Evolutionary conservation across 2,888 invertebrate species (phyloP), one percentile per base, ranked within the genome.

Genomic region (Drosophila flavopinicola): DNA sequence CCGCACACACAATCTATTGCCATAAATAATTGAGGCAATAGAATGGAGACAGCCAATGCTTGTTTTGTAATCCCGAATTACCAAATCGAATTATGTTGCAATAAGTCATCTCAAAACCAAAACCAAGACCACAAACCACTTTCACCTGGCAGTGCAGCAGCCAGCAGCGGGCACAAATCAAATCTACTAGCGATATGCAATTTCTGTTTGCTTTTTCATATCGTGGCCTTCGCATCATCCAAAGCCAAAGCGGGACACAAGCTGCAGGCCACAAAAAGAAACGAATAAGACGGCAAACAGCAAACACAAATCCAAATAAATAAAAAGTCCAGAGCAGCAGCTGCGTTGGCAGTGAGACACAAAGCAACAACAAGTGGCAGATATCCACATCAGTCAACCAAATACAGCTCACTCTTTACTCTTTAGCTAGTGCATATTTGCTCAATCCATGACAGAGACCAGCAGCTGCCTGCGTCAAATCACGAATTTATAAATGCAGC

Each of bases 41-140:
- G 87, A 85, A 87, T 87, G 44, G 44, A 73, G 60, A 39, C 49
- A 60, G 71, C 54, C 37, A 45, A 49, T 58, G 49, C 49, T 47
- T 49, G 20, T 47, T 79, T 57, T 53, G 47, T 45, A 78, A 66
- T 42, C 17, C 24, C 15, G 32, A 35, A 47, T 76, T 60, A 44
- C 44, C 54, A 54, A 66, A 76, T 57, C 30, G 3, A 32, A 32
- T 11, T 29, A 42, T 29, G 27, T 29, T 42, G 9, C 51, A 52
- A 48, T 47, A 23, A 11, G 30, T 11, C 30, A 32, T 6, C 37
- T 23, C 2, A 10, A 17, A 17, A n/a, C n/a, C n/a, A n/a, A n/a
- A n/a, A n/a, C n/a, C n/a, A n/a, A 17, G 41, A 51, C 23, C 38
- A 32, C 42, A 63, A 61, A 59, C 56, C 33, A 67, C 78, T 78